Base-by-base conservation (phyloP, 2,888 invertebrate genomes). In the Amphipyra tragopoginis region DNA sequence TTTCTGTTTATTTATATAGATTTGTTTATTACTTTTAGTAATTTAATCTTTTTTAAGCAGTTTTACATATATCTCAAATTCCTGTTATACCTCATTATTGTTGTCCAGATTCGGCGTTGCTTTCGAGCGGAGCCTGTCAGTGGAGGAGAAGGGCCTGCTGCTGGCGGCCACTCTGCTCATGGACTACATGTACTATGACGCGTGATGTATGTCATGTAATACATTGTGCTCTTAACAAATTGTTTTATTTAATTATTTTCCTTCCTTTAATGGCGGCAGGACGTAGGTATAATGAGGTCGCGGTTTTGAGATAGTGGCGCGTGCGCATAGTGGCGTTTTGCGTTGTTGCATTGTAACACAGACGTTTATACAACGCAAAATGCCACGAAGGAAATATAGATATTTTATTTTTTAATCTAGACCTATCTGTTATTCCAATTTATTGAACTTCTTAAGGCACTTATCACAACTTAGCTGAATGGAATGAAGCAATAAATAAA, bases 101-200 rank as follows among this genome's bases (percentile, higher is more conserved):
- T 26, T 13, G 26, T 57, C 56, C 79, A 92, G 92, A 43, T 93
- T 91, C 42, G 88, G 89, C 10, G 84, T 93, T 1, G 83, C 89
- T 0, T 93, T 92, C 63, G 90, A 92, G 11, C 56, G 67, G 14
- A 76, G 80, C 2, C 74, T 93, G 7, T 44, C 80, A 0, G 82
- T 86, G 1, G 86, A 89, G 49, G 91, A 93, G 48, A 93, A 93
- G 49, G 92, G 86, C 0, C 74, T 94, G 0, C 81, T 94, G 0
- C 72, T 94, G 11, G 93, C 93, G 0, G 86, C 91, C 0, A 88
- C 92, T 0, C 73, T 94, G 0, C 88, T 94, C 0, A 79, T 93
- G 63, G 90, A 93, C 65, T 94, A 93, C 53, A 92, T 94, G 93
- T 93, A 94, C 57, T 93, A 91, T 51, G 93, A 93, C 57, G 83